These are phyloP conservation scores for Drosophila kikkawai DNA, from an alignment of 1,140 invertebrate species.

Conservation along the genomic window DNA sequence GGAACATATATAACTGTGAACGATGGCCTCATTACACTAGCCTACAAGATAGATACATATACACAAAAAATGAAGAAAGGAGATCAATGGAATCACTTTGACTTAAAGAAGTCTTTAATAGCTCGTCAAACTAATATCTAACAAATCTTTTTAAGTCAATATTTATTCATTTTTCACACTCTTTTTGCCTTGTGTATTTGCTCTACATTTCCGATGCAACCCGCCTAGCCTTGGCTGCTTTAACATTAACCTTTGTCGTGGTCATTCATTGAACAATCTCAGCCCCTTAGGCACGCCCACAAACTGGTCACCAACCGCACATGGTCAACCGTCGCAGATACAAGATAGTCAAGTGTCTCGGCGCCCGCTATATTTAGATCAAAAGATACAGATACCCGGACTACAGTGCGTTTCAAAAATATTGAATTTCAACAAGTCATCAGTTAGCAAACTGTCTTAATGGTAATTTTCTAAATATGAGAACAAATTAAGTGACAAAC, in stretches of 20 bases:
- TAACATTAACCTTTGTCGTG: conserved; percentile 53
- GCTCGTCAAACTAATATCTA: background rate
- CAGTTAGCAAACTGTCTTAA: conserved; percentile 25
- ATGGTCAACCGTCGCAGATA: conserved; percentile 63
- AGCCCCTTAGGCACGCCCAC: conserved; percentile 58
- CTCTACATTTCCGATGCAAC: conserved; percentile 35
- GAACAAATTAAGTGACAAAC: conserved; percentile 18
- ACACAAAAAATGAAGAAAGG: background rate
- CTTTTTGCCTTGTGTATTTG: conserved; percentile 1
- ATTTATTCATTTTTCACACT: background rate
- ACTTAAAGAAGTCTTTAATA: background rate
- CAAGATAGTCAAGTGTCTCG: conserved; percentile 43
- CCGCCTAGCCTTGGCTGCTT: conserved; percentile 24
- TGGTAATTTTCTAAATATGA: conserved; percentile 12
- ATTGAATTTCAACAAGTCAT: conserved; percentile 38
- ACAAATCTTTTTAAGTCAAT: background rate
- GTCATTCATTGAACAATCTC: conserved; percentile 45
- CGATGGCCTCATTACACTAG: conserved; percentile 14
- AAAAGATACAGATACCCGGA: conserved; percentile 47
- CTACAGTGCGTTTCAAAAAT: conserved; percentile 48
- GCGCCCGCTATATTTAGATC: conserved; percentile 70
- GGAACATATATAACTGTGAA: conserved; percentile 34
- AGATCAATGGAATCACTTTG: background rate
- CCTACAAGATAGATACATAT: background rate
- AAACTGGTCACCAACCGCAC: conserved; percentile 47